Evolutionary conservation across 2,113 vertebrate genomes (phyloP), one percentile per base, ranked within the genome.

Genomic region (Pedionomus torquatus): DNA sequence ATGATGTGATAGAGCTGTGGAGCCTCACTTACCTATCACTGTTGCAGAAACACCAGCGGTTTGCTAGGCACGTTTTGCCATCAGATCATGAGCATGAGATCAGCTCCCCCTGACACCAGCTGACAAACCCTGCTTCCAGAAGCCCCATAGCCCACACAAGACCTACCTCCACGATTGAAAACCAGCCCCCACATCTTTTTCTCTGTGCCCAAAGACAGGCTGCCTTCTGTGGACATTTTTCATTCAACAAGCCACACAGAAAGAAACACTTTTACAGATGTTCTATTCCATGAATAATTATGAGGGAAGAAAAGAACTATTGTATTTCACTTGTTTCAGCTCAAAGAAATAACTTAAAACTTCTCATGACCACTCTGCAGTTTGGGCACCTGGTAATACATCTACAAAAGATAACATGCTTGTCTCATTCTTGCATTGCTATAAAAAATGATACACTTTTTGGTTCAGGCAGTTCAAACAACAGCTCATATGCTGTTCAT

Each of bases 101-200:
- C 92, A 94, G 64, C 69, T 84, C 49, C 64, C 49, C n/a, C 87
- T 77, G 61, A 93, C 65, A 95, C 84, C 86, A 96, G 77, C 87
- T 96, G 91, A 95, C 24, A 49, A 72, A 57, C 15, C 78, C 81
- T 61, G 87, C 74, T 96, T 97, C 93, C 86, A 97, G 95, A 95
- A 96, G 83, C 71, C 58, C 74, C 3, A 1, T 20, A 78, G 72
- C 44, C 66, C 0, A 15, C 58, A 82, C 83, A 95, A 84, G 49
- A 83, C 63, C 93, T 84, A 55, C 77, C 79, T 93, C 83, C 24
- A 28, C 88, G 65, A 87, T 30, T 55, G 49, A 87, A 94, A 97
- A 90, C 46, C 64, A 90, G 46, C 14, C 66, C 83, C 11, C 66
- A 77, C 13, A 8, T 9, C 4, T 16, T 68, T 58, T 76, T 10